Conservation (phyloP, 2,113 vertebrate species). For the Asarcornis scutulata region DNA sequence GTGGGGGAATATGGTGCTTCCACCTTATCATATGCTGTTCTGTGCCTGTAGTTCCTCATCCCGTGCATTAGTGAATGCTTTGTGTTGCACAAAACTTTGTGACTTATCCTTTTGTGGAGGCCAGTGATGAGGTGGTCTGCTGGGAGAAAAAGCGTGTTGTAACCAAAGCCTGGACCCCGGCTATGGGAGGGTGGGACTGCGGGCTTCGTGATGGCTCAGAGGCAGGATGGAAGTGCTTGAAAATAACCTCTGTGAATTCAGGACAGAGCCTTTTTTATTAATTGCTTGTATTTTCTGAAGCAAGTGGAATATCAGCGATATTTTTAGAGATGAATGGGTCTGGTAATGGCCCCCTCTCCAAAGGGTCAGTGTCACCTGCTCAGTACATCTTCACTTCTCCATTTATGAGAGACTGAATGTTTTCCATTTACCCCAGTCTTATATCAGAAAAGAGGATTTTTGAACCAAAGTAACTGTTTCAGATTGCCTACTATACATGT, state of each 20-base stretch:
- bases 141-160: background rate
- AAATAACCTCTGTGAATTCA: background rate
- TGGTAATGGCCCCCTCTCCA: background rate
- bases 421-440: background rate
- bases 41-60: background rate
- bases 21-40: background rate
- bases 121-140: rapidly evolving
- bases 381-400: background rate
- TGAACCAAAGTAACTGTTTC: background rate
- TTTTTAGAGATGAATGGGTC: background rate
- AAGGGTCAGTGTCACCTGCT: background rate
- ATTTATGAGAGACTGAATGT: background rate
- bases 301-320: background rate
- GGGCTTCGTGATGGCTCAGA: background rate
- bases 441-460: background rate
- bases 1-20: background rate
- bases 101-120: rapidly evolving
- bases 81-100: background rate
- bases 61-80: rapidly evolving
- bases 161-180: background rate
- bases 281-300: background rate
- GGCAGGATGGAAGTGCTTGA: background rate
- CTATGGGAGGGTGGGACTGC: rapidly evolving
- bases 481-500: background rate
- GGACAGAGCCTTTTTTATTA: background rate